phyloP scores from a whole-genome alignment of 1,140 invertebrate species.

The Diabrotica virgifera region DNA sequence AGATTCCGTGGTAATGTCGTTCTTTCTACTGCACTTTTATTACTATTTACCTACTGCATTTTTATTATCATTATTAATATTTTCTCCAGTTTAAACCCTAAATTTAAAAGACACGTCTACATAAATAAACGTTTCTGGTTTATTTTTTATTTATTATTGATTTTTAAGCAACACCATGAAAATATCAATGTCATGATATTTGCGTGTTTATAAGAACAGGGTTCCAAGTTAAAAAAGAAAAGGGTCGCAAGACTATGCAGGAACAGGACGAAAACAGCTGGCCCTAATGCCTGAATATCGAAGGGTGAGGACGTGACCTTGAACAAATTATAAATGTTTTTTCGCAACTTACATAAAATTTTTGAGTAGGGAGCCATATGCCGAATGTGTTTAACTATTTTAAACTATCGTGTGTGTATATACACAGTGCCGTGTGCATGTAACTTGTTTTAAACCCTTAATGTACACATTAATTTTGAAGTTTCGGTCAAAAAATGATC shows the following conservation, averaged over 20 bases:
- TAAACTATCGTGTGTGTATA: background rate
- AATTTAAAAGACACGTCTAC: too few species aligned
- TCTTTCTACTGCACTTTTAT: too few species aligned
- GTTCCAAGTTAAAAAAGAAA: background rate
- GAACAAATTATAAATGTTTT: constrained; percentile 23
- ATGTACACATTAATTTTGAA: too few species aligned
- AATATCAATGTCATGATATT: constrained; percentile 19
- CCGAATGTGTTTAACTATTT: constrained; percentile 1
- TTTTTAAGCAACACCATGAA: constrained; percentile 10
- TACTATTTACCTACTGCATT: too few species aligned
- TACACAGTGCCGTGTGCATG: too few species aligned
- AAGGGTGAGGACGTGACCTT: constrained; percentile 22
- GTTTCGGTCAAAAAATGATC: too few species aligned
- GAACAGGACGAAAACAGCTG: constrained; percentile 20
- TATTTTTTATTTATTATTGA: constrained; percentile 9
- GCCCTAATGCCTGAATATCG: constrained; percentile 19
- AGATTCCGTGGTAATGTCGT: too few species aligned
- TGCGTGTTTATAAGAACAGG: constrained; percentile 1
- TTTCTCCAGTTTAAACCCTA: too few species aligned
- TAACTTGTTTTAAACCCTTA: too few species aligned
- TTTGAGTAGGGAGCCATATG: constrained; percentile 3
- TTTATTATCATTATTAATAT: too few species aligned
- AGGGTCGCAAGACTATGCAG: constrained; percentile 9
- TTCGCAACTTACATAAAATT: constrained; percentile 9
- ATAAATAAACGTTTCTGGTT: background rate